Evolutionary conservation across 2,113 vertebrate genomes (phyloP).

Genomic region (Mola mola): DNA sequence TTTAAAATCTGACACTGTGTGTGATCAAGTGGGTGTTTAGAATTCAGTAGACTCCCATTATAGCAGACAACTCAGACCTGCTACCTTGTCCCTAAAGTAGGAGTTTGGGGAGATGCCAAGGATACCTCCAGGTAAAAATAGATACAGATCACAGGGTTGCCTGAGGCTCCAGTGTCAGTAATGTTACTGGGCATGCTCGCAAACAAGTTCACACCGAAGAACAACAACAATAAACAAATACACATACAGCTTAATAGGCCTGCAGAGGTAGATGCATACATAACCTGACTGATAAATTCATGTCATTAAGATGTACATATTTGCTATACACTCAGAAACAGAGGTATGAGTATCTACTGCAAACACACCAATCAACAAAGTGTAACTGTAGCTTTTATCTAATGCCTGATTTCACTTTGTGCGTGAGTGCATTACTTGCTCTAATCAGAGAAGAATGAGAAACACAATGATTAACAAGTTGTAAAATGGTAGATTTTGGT

Average conservation of each 20-base stretch:
- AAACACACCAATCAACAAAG: too few relatives aligned
- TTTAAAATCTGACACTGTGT: slow-evolving; percentile 22
- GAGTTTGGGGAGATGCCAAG: slow-evolving; percentile 52
- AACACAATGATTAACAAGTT: too few relatives aligned
- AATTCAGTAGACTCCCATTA: slow-evolving; percentile 63
- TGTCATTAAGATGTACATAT: neutral
- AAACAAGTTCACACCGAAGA: slow-evolving; percentile 1
- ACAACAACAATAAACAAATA: neutral
- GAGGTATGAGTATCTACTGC: neutral
- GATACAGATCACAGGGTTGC: slow-evolving; percentile 63
- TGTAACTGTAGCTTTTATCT: too few relatives aligned
- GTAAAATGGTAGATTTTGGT: too few relatives aligned
- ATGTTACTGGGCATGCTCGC: slow-evolving; percentile 51
- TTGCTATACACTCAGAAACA: neutral
- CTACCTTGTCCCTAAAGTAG: slow-evolving; percentile 58
- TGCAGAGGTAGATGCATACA: neutral
- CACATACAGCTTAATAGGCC: neutral
- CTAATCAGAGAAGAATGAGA: too few relatives aligned
- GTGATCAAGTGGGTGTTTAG: slow-evolving; percentile 2
- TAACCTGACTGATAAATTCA: neutral
- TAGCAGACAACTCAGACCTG: slow-evolving; percentile 58
- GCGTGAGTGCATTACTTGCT: too few relatives aligned
- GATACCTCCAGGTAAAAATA: slow-evolving; percentile 78
- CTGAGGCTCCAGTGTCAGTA: slow-evolving; percentile 66
- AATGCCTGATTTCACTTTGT: too few relatives aligned